These are phyloP conservation scores for Psephotus haematonotus DNA, from an alignment of 2,113 vertebrate genomes.

Conservation along the genomic window DNA sequence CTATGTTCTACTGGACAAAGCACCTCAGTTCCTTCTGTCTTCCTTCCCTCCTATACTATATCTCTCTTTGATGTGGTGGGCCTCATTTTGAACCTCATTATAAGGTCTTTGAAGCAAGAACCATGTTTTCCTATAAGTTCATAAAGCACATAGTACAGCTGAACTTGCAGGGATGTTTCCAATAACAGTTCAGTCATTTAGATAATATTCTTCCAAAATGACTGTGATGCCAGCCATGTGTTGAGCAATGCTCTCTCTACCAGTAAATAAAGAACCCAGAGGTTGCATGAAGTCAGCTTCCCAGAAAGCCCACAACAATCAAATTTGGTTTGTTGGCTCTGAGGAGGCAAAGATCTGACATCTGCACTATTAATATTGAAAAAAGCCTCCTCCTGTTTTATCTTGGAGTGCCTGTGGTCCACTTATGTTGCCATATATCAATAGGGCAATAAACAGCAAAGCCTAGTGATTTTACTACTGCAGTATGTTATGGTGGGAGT, in stretches of 20 bases:
- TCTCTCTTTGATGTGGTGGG: slow-evolving; percentile 49
- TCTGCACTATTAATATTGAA: slow-evolving; percentile 35
- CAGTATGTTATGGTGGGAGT: slow-evolving; percentile 27
- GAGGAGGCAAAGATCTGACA: slow-evolving; percentile 28
- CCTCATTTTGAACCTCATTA: slow-evolving; percentile 48
- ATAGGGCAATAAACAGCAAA: slow-evolving; percentile 64
- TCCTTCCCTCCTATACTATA: background rate
- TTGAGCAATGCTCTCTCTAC: slow-evolving; percentile 9
- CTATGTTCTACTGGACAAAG: background rate
- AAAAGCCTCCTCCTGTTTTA: slow-evolving; percentile 48
- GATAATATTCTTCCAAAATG: slow-evolving; percentile 29
- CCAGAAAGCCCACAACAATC: slow-evolving; percentile 53
- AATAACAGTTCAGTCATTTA: slow-evolving; percentile 43
- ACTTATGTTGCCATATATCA: slow-evolving; percentile 38
- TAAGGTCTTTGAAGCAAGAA: slow-evolving; percentile 54
- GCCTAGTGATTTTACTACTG: slow-evolving; percentile 57
- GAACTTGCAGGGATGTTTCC: slow-evolving; percentile 56
- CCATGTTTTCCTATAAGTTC: background rate
- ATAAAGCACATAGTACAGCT: slow-evolving; percentile 12
- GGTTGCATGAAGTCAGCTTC: background rate
- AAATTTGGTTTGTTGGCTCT: slow-evolving; percentile 1
- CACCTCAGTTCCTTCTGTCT: background rate
- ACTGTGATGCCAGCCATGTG: slow-evolving; percentile 44
- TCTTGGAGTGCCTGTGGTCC: slow-evolving; percentile 56
- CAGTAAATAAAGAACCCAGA: slow-evolving; percentile 20